Evolutionary conservation across 2,797 vertebrate genomes (phyloP), one percentile per base, ranked within the genome.

Genomic region (Semaprochilodus insignis): DNA sequence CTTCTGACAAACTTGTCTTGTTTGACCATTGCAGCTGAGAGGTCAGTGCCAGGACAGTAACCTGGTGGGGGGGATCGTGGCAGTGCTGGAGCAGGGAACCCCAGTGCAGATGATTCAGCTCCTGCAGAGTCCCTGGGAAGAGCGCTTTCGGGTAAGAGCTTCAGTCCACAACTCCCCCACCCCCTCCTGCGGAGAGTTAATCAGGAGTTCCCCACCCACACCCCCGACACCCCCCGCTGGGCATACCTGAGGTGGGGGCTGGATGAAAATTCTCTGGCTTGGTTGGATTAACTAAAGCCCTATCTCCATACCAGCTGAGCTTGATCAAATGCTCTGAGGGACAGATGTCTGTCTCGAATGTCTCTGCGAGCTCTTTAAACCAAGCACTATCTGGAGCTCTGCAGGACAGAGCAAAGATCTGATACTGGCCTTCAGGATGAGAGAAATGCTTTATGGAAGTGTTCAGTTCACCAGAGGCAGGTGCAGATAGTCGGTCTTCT

Each of bases 21-120:
- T 79, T 72, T 80, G 48, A 76, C 54, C 76, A 44, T 86, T 79
- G 65, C 92, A 98, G 97, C 92, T 98, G 74, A 93, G 89, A 81
- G 97, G 97, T 78, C 96, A 96, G 60, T 98, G 97, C 87, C 95
- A 93, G 63, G 93, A 94, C 59, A 90, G 74, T 7, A 82, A 90
- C 67, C 87, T 91, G n/a, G 92, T 90, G 67, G 91, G 94, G 17
- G 91, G 93, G 86, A 92, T 97, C 84, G 95, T 95, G 3, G 95
- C 96, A 17, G 95, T 96, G 87, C 89, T 97, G 92, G 97, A 98
- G 90, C 95, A 96, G 86, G 97, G 97, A 81, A 90, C 89, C 81
- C 96, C 97, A 66, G 93, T 98, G 84, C 96, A 97, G 94, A 98
- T 98, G 96, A 97, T 98, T 92, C 96, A 97, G 93, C 96, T 98